These are phyloP conservation scores for Colletes gigas DNA, from an alignment of 1,140 invertebrate genomes.

Conservation along the genomic window DNA sequence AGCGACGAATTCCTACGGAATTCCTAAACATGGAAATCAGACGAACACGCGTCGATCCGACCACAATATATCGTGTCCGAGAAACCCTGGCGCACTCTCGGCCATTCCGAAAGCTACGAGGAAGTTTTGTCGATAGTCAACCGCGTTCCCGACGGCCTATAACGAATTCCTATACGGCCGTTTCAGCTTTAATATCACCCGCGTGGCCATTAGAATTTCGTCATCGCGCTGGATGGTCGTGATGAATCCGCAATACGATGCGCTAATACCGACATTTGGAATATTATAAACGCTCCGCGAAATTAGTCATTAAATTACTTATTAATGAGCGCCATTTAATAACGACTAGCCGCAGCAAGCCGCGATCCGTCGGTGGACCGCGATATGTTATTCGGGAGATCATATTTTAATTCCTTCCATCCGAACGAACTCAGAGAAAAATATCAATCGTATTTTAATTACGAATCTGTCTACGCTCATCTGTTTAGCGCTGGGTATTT, in stretches of 20 bases:
- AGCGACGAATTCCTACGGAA: conserved; percentile 58
- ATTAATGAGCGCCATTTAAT: conserved; percentile 1
- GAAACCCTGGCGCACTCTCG: conserved; percentile 13
- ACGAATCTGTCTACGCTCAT: too few species aligned
- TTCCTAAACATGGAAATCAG: conserved; percentile 63
- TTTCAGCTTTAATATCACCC: conserved; percentile 57
- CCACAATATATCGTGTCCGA: conserved; percentile 38
- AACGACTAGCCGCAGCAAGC: not conserved
- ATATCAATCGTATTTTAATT: too few species aligned
- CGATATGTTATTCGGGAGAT: too few species aligned
- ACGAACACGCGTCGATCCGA: conserved; percentile 52
- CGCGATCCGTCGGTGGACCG: too few species aligned
- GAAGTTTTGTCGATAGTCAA: conserved; percentile 62
- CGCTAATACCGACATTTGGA: conserved; percentile 15
- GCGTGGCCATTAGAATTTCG: conserved; percentile 13
- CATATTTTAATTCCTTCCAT: too few species aligned
- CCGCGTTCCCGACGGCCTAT: conserved; percentile 41
- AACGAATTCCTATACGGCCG: conserved; percentile 62
- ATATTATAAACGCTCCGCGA: conserved; percentile 17
- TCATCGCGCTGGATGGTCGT: not conserved
- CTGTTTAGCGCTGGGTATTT: too few species aligned
- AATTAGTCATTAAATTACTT: conserved; percentile 40
- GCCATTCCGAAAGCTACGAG: conserved; percentile 44
- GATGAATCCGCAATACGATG: conserved; percentile 5
- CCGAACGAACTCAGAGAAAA: too few species aligned